Conservation (phyloP, 1,140 invertebrate genomes). For the Habropoda laboriosa region DNA sequence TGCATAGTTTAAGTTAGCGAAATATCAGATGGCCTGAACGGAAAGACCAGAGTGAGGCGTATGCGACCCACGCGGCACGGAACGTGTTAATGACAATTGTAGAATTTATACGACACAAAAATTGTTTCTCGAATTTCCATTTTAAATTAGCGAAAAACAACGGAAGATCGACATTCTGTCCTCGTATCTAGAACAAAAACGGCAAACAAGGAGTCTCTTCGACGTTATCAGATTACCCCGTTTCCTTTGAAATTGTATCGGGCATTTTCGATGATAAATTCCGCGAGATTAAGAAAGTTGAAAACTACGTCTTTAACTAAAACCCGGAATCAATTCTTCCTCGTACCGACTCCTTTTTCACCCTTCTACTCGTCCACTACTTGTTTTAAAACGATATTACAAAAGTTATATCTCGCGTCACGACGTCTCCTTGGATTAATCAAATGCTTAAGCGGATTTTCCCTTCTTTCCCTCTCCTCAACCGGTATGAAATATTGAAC, state of each 20-base stretch:
- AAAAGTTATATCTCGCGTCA: constrained; percentile 18
- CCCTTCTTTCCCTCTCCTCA: not conserved
- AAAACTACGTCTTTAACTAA: not conserved
- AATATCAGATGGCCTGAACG: too few species aligned
- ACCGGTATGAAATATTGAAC: constrained; percentile 22
- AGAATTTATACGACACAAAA: too few species aligned
- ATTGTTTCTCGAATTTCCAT: too few species aligned
- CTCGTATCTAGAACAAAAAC: too few species aligned
- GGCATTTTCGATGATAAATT: not conserved
- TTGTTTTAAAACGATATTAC: constrained; percentile 11
- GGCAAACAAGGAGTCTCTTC: too few species aligned
- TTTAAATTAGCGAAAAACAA: too few species aligned
- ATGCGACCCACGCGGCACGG: too few species aligned
- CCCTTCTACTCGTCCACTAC: not conserved
- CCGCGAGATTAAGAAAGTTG: not conserved
- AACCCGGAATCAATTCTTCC: constrained; percentile 12
- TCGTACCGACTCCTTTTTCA: not conserved
- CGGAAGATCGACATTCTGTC: too few species aligned
- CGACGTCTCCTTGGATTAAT: not conserved
- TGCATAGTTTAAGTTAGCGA: too few species aligned
- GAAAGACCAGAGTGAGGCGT: too few species aligned
- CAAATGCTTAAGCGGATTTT: not conserved
- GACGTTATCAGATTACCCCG: too few species aligned
- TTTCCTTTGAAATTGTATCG: not conserved
- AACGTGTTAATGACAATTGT: too few species aligned